Conservation (phyloP, 2,113 vertebrate genomes). For the Megaptera novaeangliae region DNA sequence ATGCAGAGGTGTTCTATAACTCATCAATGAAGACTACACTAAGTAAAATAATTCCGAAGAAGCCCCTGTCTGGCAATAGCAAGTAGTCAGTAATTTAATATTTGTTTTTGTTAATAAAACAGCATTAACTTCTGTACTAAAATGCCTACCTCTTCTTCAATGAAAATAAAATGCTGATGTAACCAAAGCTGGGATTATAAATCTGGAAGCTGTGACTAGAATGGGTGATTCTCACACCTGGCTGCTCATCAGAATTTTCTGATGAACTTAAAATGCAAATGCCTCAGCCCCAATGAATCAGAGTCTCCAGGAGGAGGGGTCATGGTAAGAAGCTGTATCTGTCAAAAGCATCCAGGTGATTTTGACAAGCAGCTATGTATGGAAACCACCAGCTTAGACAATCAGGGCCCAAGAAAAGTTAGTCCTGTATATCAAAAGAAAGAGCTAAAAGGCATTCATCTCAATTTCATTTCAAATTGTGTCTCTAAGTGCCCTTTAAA, state of each 20-base stretch:
- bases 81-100: neutral
- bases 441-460: neutral
- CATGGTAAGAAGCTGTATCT: neutral
- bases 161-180: conserved; percentile 13
- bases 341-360: neutral
- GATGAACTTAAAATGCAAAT: neutral
- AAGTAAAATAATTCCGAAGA: neutral
- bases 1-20: neutral
- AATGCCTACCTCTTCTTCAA: neutral
- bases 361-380: neutral
- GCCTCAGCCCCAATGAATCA: neutral
- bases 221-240: neutral
- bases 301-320: neutral
- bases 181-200: neutral
- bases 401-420: neutral
- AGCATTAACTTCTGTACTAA: neutral
- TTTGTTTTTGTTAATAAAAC: conserved; percentile 12
- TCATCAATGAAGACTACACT: neutral
- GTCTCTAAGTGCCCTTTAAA: neutral
- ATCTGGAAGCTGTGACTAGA: neutral
- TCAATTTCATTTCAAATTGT: neutral
- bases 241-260: neutral
- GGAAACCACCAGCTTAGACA: neutral
- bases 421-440: neutral
- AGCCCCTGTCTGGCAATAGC: neutral